phyloP scores from a whole-genome alignment of 2,113 vertebrate genomes.

The Eira barbara region DNA sequence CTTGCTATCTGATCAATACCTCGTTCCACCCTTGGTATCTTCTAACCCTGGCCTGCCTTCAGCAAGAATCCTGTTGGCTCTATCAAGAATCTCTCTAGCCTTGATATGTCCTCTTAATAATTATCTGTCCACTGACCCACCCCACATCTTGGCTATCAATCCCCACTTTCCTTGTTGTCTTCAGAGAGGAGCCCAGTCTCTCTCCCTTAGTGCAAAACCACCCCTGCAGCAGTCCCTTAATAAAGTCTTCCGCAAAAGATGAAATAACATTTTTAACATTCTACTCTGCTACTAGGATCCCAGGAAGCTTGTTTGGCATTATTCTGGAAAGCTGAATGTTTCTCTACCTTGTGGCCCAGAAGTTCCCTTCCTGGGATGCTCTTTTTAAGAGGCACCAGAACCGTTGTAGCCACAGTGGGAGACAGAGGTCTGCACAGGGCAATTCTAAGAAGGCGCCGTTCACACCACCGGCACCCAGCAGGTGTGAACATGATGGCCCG shows the following conservation, averaged over 20 bases:
- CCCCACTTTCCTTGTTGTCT: neutral
- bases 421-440: neutral
- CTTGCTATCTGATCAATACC: neutral
- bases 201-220: neutral
- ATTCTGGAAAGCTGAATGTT: neutral
- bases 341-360: neutral
- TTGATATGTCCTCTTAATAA: neutral
- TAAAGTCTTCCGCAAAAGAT: neutral
- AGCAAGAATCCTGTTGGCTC: neutral
- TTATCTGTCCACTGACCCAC: neutral
- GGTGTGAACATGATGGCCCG: no score
- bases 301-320: neutral
- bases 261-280: neutral
- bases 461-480: no score
- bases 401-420: neutral
- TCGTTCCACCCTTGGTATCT: neutral
- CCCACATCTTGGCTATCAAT: neutral
- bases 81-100: neutral
- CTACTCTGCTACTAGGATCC: neutral
- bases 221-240: neutral
- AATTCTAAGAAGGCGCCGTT: no score
- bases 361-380: neutral
- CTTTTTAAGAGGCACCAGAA: neutral
- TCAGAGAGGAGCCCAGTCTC: neutral
- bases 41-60: neutral